These are phyloP conservation scores for Cyrtonyx montezumae DNA, from an alignment of 2,113 vertebrate genomes.

Conservation along the genomic window DNA sequence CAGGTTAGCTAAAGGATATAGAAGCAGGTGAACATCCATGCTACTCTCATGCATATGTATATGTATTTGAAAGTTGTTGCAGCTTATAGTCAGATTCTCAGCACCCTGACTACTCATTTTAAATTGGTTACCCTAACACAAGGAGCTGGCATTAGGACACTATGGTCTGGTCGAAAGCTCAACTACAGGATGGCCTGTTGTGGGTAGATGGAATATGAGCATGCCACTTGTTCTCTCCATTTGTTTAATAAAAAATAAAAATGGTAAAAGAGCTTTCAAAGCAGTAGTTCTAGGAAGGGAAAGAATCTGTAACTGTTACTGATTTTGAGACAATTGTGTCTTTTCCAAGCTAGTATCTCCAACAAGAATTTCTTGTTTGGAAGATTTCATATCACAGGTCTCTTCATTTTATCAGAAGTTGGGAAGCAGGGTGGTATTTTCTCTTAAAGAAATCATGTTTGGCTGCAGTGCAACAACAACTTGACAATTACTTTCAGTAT, in stretches of 20 bases:
- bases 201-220: not conserved
- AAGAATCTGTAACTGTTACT: not conserved
- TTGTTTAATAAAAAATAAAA: not conserved
- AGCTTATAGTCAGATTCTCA: not conserved
- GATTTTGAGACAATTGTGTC: not conserved
- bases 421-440: not conserved
- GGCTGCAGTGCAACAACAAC: not conserved
- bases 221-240: rapidly evolving
- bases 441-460: not conserved
- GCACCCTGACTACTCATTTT: slow-evolving; percentile 15
- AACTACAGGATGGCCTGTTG: not conserved
- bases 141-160: not conserved
- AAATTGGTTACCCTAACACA: slow-evolving; percentile 5
- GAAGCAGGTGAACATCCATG: not conserved
- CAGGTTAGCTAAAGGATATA: slow-evolving; percentile 43
- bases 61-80: slow-evolving; percentile 9
- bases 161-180: not conserved
- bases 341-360: not conserved
- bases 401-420: not conserved
- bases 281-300: not conserved
- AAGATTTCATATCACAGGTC: not conserved
- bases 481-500: not conserved
- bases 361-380: not conserved
- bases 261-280: not conserved
- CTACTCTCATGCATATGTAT: not conserved